phyloP scores from a whole-genome alignment of 1,140 invertebrate species.

The Papilio helenus region DNA sequence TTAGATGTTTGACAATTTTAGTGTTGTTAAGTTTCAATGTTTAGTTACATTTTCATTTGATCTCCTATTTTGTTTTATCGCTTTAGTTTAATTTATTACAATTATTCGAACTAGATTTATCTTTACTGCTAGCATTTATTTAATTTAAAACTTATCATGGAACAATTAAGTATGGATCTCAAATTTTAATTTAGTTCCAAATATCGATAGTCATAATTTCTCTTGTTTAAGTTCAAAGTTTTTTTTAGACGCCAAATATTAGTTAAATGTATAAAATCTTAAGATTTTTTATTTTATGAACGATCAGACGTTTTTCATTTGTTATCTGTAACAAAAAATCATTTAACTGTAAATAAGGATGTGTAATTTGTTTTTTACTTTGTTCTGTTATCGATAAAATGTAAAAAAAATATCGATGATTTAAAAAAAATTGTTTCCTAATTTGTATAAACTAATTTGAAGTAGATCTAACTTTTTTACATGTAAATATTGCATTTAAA shows the following conservation, averaged over 20 bases:
- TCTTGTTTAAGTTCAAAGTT: slow-evolving; percentile 52
- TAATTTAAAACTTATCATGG: slow-evolving; percentile 45
- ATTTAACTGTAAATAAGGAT: slow-evolving; percentile 58
- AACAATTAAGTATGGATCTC: slow-evolving; percentile 70
- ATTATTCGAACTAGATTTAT: slow-evolving; percentile 51
- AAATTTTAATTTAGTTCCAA: slow-evolving; percentile 78
- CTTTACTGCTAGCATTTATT: slow-evolving; percentile 57
- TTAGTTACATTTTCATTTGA: slow-evolving; percentile 78
- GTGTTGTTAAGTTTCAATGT: slow-evolving; percentile 75
- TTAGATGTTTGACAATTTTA: slow-evolving; percentile 51
- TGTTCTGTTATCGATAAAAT: slow-evolving; percentile 60
- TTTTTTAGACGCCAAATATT: slow-evolving; percentile 76
- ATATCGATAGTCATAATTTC: slow-evolving; percentile 74
- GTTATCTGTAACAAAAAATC: slow-evolving; percentile 47
- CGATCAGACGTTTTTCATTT: slow-evolving; percentile 26
- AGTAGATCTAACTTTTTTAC: slow-evolving; percentile 58
- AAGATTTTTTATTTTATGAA: slow-evolving; percentile 35
- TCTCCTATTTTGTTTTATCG: slow-evolving; percentile 74
- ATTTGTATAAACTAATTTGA: slow-evolving; percentile 54
- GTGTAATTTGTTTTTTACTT: slow-evolving; percentile 49
- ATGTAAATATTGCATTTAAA: slow-evolving; percentile 81
- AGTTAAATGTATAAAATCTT: slow-evolving; percentile 61
- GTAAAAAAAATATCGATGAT: slow-evolving; percentile 44
- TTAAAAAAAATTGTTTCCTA: slow-evolving; percentile 54
- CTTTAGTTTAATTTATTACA: slow-evolving; percentile 75